These are phyloP conservation scores for Pachyuromys duprasi DNA, from an alignment of 2,797 vertebrate species.

Conservation along the genomic window DNA sequence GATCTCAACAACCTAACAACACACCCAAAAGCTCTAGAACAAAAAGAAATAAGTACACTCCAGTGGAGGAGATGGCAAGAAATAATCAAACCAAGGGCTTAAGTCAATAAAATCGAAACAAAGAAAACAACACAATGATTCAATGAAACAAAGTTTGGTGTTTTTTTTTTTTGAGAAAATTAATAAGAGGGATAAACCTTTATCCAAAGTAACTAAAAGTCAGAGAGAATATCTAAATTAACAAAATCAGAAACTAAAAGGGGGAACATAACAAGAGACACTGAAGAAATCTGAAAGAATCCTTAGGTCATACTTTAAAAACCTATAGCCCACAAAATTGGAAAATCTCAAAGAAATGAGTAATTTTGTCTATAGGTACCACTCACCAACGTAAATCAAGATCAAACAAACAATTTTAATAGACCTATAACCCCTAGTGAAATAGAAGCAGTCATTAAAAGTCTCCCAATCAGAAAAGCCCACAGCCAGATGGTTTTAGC, in stretches of 20 bases:
- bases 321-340: not conserved
- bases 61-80: too few relatives aligned
- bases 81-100: too few relatives aligned
- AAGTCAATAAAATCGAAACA: not conserved
- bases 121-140: not conserved
- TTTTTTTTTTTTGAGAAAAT: not conserved
- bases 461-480: not conserved
- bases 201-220: not conserved
- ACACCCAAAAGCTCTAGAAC: not conserved
- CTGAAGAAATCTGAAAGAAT: not conserved
- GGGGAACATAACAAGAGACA: not conserved
- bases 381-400: not conserved
- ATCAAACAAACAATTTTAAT: not conserved
- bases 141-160: not conserved
- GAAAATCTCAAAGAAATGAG: not conserved
- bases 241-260: not conserved
- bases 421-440: not conserved
- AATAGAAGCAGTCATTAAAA: not conserved
- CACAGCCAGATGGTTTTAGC: not conserved
- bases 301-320: not conserved
- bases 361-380: not conserved
- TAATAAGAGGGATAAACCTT: not conserved
- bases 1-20: not conserved
- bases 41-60: not conserved
- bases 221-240: not conserved